These are phyloP conservation scores for Sarcophaga carnaria DNA, from an alignment of 2,888 invertebrate species.

Conservation along the genomic window DNA sequence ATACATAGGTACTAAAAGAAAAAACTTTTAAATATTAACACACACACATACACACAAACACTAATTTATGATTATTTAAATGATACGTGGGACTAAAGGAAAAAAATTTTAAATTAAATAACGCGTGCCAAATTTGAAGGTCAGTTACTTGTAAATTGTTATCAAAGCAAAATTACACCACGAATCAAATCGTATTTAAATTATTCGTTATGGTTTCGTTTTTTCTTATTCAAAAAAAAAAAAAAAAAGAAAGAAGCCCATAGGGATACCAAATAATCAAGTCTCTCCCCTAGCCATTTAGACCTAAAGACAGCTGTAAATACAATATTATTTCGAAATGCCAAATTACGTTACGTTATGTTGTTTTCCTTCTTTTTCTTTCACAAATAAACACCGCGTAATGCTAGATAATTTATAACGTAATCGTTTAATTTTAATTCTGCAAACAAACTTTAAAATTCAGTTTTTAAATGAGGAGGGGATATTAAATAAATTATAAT, in stretches of 20 bases:
- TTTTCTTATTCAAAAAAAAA: background rate
- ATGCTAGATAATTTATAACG: background rate
- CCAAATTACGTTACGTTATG: conserved; percentile 5
- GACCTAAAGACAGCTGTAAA: conserved; percentile 18
- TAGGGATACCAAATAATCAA: background rate
- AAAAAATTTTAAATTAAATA: no score
- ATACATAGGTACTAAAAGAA: no score
- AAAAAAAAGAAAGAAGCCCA: background rate
- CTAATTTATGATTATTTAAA: no score
- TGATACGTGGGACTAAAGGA: no score
- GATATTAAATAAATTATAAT: background rate
- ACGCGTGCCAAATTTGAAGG: no score
- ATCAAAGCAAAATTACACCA: no score
- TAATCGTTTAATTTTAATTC: background rate
- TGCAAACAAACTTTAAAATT: background rate
- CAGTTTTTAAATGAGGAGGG: background rate
- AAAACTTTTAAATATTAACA: no score
- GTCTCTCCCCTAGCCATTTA: background rate
- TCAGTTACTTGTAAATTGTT: no score
- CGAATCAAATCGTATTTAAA: no score
- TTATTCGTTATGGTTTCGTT: no score
- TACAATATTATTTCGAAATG: conserved; percentile 18
- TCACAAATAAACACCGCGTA: conserved; percentile 35
- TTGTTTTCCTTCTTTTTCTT: background rate
- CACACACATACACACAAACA: no score